These are phyloP conservation scores for Raphicerus campestris DNA, from an alignment of 2,113 vertebrate genomes.

Conservation along the genomic window DNA sequence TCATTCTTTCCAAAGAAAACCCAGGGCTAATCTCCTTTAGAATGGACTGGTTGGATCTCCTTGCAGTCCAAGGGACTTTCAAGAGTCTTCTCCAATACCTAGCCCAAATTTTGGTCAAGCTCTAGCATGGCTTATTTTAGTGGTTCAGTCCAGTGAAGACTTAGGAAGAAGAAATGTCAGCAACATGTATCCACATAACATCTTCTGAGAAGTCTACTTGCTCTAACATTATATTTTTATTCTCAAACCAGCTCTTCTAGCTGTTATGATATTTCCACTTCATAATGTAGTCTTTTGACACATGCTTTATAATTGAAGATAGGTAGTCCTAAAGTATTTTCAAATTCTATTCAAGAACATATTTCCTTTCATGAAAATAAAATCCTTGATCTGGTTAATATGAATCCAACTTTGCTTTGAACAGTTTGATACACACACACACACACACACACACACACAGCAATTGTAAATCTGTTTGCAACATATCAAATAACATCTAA, in stretches of 20 bases:
- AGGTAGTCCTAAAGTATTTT: not conserved
- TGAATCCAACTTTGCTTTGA: not conserved
- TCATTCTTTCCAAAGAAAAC: too few species aligned
- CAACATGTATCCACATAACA: not conserved
- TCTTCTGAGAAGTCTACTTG: not conserved
- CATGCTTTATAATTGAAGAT: not conserved
- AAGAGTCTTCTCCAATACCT: too few species aligned
- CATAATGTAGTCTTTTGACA: not conserved
- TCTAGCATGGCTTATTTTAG: not conserved
- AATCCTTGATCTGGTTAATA: not conserved
- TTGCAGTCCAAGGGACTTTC: too few species aligned
- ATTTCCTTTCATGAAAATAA: not conserved
- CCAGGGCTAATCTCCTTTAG: too few species aligned
- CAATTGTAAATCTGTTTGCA: too few species aligned
- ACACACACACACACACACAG: not conserved
- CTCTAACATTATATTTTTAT: not conserved
- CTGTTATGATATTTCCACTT: not conserved
- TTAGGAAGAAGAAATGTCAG: not conserved
- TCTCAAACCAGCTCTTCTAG: not conserved
- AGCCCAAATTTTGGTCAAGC: not conserved
- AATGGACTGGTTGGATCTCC: too few species aligned
- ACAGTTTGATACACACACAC: not conserved
- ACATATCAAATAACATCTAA: not conserved
- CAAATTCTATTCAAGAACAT: not conserved
- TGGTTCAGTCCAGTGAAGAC: not conserved